Evolutionary conservation across 2,888 invertebrate species (phyloP), one percentile per base, ranked within the genome.

Genomic region (Stomorhina lunata): DNA sequence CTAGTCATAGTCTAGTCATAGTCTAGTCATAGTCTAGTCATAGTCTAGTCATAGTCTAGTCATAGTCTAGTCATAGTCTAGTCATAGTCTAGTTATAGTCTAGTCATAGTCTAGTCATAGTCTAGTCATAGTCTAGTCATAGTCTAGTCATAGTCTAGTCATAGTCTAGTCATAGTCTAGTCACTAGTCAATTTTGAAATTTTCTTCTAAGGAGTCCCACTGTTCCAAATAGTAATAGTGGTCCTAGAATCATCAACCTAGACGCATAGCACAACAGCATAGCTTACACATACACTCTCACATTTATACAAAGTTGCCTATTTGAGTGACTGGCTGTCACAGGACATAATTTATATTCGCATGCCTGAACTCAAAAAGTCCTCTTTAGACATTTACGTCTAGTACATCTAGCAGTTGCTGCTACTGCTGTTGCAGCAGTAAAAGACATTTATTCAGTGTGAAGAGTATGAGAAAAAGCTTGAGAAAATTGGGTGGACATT

Each of bases 301-400:
- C 57, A 50, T 27, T 32, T 32, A 66, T 20, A 63, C 61, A 79
- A 82, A 75, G 78, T 82, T 78, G 66, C 65, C 50, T 71, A 69
- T 50, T 76, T 75, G 78, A 76, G 80, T 84, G 84, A 82, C 84
- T 81, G 77, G 55, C 75, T 80, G 82, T 78, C 80, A 84, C 84
- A 84, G 85, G 83, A 85, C 84, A 84, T 84, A 85, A 85, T 85
- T 85, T 85, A 85, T 85, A 84, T 85, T 81, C 83, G 80, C 84
- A 85, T 84, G 84, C 81, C 78, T 80, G 78, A 81, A 78, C 73
- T 78, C 78, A 69, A 69, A 78, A 75, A 79, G 73, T 84, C 71
- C 75, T 80, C 71, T 83, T 72, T 81, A 73, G 78, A 78, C 73
- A 81, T 79, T 80, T 68, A 40, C 71, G 76, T 76, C 80, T 69